These are phyloP conservation scores for Pammene aurita DNA, from an alignment of 2,888 invertebrate species.

Conservation along the genomic window DNA sequence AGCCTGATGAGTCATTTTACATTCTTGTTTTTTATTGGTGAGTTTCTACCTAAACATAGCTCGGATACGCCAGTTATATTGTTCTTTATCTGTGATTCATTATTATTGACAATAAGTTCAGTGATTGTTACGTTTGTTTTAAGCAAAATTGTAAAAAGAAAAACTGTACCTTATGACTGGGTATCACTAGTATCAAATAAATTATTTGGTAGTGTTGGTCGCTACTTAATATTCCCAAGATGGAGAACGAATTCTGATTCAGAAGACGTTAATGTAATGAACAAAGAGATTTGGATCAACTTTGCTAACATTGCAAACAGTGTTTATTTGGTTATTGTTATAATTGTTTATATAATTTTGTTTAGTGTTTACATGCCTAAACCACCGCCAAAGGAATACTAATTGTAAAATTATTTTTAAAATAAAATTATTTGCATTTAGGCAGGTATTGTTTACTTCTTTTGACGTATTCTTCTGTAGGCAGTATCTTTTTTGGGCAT, in stretches of 20 bases:
- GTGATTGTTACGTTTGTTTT: constrained; percentile 51
- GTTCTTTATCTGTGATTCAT: constrained; percentile 22
- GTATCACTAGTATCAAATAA: constrained; percentile 48
- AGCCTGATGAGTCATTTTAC: constrained; percentile 29
- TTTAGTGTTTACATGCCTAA: constrained; percentile 52
- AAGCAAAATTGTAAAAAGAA: constrained; percentile 46
- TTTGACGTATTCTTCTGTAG: not conserved
- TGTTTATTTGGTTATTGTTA: constrained; percentile 43
- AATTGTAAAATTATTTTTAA: not conserved
- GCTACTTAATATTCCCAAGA: constrained; percentile 49
- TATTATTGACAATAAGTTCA: constrained; percentile 48
- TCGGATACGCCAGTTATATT: constrained; percentile 29
- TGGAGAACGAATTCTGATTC: constrained; percentile 46
- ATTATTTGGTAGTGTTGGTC: constrained; percentile 46
- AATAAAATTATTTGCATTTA: not conserved
- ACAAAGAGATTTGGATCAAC: constrained; percentile 50
- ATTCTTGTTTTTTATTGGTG: constrained; percentile 10
- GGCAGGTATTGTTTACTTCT: not conserved
- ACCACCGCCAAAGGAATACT: constrained; percentile 36
- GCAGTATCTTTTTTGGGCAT: too few species aligned
- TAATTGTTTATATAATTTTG: constrained; percentile 49
- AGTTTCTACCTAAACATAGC: constrained; percentile 37
- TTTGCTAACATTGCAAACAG: constrained; percentile 54
- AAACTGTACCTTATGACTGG: constrained; percentile 45
- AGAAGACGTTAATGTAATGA: constrained; percentile 30